phyloP scores from a whole-genome alignment of 2,113 vertebrate genomes.

The Pionites leucogaster region DNA sequence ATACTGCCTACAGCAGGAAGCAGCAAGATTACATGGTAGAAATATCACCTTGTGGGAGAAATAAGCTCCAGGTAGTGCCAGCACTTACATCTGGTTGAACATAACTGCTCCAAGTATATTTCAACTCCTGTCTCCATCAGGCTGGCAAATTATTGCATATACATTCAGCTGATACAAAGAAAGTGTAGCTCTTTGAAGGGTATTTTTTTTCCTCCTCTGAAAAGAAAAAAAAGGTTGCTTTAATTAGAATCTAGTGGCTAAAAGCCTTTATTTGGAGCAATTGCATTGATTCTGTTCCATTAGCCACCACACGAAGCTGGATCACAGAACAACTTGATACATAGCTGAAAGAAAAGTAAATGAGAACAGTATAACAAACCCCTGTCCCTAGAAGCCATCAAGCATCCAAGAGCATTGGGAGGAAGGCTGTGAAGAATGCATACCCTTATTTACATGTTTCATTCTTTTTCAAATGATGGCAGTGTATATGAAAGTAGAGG shows the following conservation, averaged over 20 bases:
- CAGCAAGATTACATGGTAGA: slow-evolving; percentile 20
- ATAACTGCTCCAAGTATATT: slow-evolving; percentile 34
- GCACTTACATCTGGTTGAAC: slow-evolving; percentile 14
- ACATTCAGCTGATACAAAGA: slow-evolving; percentile 30
- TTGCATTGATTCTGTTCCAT: slow-evolving; percentile 57
- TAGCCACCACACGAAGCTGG: not conserved
- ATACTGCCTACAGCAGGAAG: slow-evolving; percentile 48
- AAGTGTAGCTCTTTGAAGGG: not conserved
- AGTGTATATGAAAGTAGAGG: not conserved
- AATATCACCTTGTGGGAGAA: slow-evolving; percentile 52
- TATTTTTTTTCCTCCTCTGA: not conserved
- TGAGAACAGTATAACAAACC: not conserved
- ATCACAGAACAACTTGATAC: slow-evolving; percentile 4
- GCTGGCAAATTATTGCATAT: slow-evolving; percentile 21
- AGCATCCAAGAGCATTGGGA: not conserved
- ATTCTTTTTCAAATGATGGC: not conserved
- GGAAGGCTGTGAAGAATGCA: not conserved
- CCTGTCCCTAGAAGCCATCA: not conserved
- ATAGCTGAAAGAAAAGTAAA: slow-evolving; percentile 1
- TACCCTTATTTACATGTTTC: not conserved
- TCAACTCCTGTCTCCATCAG: slow-evolving; percentile 40
- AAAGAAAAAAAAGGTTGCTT: not conserved
- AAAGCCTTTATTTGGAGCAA: slow-evolving; percentile 28
- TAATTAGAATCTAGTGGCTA: slow-evolving; percentile 43
- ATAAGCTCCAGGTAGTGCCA: slow-evolving; percentile 48